Evolutionary conservation across 2,888 invertebrate species (phyloP), one percentile per base, ranked within the genome.

Genomic region (Limnephilus marmoratus): DNA sequence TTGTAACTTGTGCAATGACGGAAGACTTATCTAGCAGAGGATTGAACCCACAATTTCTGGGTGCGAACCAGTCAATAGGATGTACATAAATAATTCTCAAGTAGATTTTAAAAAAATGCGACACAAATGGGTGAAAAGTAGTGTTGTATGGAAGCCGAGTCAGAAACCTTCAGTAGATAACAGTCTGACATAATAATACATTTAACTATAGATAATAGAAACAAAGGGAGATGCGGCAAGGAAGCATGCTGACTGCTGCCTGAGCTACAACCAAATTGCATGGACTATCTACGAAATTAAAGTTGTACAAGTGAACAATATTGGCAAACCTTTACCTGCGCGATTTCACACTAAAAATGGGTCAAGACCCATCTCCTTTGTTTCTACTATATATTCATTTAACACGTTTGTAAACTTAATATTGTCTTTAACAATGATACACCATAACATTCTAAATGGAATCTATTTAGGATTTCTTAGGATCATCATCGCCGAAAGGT

Each of bases 401-500:
- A 82, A 34, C 34, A 82, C 82, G 12, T 82, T 34, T 34, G 31
- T 82, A 82, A 31, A 87, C 29, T 85, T 85, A 88, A 88, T 49
- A 49, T 49, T 68, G 53, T 49, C 80, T 80, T 87, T 88, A 68
- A 68, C 88, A 88, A 68, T 29, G n/a, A 88, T 87, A 87, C 24
- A 45, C 53, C 9, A n/a, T 31, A 29, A 41, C 49, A 41, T 87
- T 87, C 4, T 53, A 88, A 49, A 49, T 24, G 15, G 12, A 24
- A 83, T 90, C 53, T 90, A 88, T 88, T 87, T 91, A 68, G 68
- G 24, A 68, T 68, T 68, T 68, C 68, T n/a, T 68, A 41, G 91
- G 91, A 41, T 91, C 90, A 34, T 82, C 88, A n/a, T 89, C 90
- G 68, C 87, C 88, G 31, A n/a, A 81, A 15, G 83, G 81, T 68